These are phyloP conservation scores for Philhelius pedissequus DNA, from an alignment of 2,888 invertebrate species.

Conservation along the genomic window DNA sequence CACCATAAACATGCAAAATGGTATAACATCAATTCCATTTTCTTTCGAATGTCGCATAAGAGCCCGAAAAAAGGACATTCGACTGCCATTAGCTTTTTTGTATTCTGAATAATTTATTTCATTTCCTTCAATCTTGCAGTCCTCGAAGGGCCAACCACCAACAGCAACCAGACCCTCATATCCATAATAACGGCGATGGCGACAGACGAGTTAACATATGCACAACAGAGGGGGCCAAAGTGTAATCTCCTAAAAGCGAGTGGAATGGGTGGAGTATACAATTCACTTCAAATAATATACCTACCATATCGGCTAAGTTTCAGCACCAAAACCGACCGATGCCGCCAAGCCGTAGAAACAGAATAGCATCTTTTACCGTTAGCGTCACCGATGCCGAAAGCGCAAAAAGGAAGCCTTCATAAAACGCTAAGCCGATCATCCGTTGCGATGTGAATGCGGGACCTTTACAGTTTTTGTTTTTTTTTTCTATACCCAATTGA, in stretches of 20 bases:
- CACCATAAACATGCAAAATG: conserved; percentile 7
- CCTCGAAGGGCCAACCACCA: conserved; percentile 2
- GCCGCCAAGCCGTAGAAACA: neutral
- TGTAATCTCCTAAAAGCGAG: conserved; percentile 45
- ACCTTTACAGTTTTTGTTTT: conserved; percentile 21
- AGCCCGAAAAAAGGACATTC: conserved; percentile 35
- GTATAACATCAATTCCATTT: conserved; percentile 30
- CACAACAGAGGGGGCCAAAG: conserved; percentile 46
- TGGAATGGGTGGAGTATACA: neutral
- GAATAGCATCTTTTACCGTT: neutral
- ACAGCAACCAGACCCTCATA: neutral
- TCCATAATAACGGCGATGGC: neutral
- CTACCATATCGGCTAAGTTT: neutral
- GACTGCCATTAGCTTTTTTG: conserved; percentile 54
- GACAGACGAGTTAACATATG: conserved; percentile 30
- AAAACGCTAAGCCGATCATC: conserved; percentile 63
- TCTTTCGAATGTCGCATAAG: conserved; percentile 36
- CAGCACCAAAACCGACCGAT: neutral
- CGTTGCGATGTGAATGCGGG: conserved; percentile 47
- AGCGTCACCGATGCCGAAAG: neutral
- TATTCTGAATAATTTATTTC: conserved; percentile 65
- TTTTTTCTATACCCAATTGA: conserved; percentile 33
- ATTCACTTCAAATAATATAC: conserved; percentile 18
- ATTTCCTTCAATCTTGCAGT: conserved; percentile 36
- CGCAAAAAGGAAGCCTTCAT: conserved; percentile 44